Percentiles rank a stretch among this genome's conserved stretches.
These are phyloP conservation scores for Clupea harengus DNA, from an alignment of 2,113 vertebrate species.

Conservation along the genomic window DNA sequence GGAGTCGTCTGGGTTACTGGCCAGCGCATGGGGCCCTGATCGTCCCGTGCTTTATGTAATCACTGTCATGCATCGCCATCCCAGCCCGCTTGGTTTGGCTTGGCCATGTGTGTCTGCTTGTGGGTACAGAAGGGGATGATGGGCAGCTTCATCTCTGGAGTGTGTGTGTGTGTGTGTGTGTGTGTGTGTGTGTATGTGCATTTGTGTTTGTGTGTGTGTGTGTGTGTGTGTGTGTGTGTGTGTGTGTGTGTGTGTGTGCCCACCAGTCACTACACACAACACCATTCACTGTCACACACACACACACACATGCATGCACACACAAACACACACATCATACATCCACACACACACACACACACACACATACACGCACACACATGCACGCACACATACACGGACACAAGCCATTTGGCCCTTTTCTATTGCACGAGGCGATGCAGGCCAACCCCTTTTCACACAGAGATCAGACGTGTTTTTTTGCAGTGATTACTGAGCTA, in stretches of 20 bases:
- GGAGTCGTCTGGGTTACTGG: not conserved
- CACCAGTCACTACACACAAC: not conserved
- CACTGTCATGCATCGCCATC: not conserved
- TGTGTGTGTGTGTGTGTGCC: not conserved
- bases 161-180: not conserved
- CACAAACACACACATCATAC: too few species aligned
- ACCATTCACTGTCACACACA: not conserved
- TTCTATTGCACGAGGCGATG: conserved; percentile 4
- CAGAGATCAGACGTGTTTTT: conserved; percentile 42
- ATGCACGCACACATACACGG: not conserved
- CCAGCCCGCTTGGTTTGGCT: not conserved
- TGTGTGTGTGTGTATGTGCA: conserved; percentile 1
- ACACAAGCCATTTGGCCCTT: too few species aligned
- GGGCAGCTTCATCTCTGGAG: not conserved
- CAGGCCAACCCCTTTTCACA: conserved; percentile 53
- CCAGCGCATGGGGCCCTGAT: not conserved
- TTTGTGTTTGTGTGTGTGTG: conserved; percentile 2
- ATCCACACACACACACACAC: not conserved
- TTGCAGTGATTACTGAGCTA: conserved; percentile 67
- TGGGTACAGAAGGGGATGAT: not conserved
- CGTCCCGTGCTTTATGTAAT: not conserved
- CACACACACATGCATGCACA: not conserved
- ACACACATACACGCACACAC: not conserved
- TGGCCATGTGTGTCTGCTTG: not conserved
- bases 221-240: not conserved